A percentile compares a stretch with the other conserved stretches of the same genome.
These are phyloP conservation scores for Microcaecilia unicolor DNA, from an alignment of 2,797 vertebrate genomes.

Conservation along the genomic window DNA sequence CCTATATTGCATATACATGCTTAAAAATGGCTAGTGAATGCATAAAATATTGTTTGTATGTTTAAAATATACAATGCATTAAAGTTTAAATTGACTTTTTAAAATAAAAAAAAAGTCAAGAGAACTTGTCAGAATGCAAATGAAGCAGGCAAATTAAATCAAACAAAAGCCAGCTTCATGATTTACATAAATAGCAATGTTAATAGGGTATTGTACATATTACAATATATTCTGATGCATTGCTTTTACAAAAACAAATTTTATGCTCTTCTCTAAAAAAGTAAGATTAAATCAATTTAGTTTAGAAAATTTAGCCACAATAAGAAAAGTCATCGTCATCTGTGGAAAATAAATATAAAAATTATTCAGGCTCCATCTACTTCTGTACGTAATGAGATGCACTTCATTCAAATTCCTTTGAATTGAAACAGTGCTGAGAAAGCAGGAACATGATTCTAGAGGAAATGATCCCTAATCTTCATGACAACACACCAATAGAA, in stretches of 20 bases:
- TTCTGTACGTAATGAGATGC: slow-evolving; percentile 71
- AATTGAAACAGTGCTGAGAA: slow-evolving; percentile 70
- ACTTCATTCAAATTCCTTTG: slow-evolving; percentile 76
- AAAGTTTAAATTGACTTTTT: slow-evolving; percentile 68
- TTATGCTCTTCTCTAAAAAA: slow-evolving; percentile 58
- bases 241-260: slow-evolving; percentile 65
- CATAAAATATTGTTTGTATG: slow-evolving; percentile 58
- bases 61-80: slow-evolving; percentile 62
- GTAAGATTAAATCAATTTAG: slow-evolving; percentile 67
- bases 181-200: slow-evolving; percentile 69
- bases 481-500: slow-evolving; percentile 66
- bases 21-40: slow-evolving; percentile 35
- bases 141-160: slow-evolving; percentile 70
- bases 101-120: slow-evolving; percentile 65
- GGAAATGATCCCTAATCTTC: slow-evolving; percentile 73
- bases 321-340: slow-evolving; percentile 63
- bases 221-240: slow-evolving; percentile 59
- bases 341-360: slow-evolving; percentile 69
- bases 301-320: slow-evolving; percentile 67
- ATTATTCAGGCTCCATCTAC: slow-evolving; percentile 68
- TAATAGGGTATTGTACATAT: slow-evolving; percentile 67
- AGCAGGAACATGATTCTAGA: slow-evolving; percentile 66
- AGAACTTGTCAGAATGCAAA: slow-evolving; percentile 66
- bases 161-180: slow-evolving; percentile 65
- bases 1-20: too few relatives aligned